Base-by-base conservation (phyloP, 2,888 invertebrate species). In the Acanthacorydalis orientalis region DNA sequence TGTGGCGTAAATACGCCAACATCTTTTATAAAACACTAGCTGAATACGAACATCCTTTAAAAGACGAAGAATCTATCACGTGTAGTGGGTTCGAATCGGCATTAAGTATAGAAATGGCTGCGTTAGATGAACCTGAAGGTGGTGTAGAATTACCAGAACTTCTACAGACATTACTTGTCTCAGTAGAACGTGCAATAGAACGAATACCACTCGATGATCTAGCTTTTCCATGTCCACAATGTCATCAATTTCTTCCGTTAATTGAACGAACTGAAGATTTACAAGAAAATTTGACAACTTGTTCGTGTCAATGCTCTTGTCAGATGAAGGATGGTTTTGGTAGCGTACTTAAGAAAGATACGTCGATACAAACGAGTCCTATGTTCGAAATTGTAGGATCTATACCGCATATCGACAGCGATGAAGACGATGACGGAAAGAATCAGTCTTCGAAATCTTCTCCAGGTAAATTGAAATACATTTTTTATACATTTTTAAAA, bases 381-480 rank as follows among this genome's bases (percentile, higher is more conserved):
- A 73, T 76, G 63, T 79, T 78, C 61, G 79, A 78, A 60, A 67
- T 78, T 56, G 79, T 75, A 46, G 76, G 76, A 32, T 71, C 74
- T 41, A 79, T 80, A 64, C 80, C 80, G 51, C 80, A 80, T 62
- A 80, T 80, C 56, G 80, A 81, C 64, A 80, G 80, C 60, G 80
- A 80, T 57, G 80, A 80, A 56, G 80, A 80, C 60, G 74, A 74
- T 54, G 73, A 65, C 51, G 61, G 31, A 9, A 37, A 12, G 8
- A 39, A 34, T 31, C 33, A 38, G 12, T n/a, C 11, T 15, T 14
- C 23, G 14, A 11, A 35, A 42, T 16, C 7, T 42, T 42, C n/a
- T 42, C 23, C 42, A 16, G 11, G 42, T 14, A 15, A 15, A 10
- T 42, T 31, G n/a, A 15, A 16, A 15, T 23, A 23, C 6, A 4